Percentiles rank a stretch among this genome's conserved stretches.
Evolutionary conservation across 2,113 vertebrate genomes (phyloP).

Genomic region (Leptodactylus fuscus): DNA sequence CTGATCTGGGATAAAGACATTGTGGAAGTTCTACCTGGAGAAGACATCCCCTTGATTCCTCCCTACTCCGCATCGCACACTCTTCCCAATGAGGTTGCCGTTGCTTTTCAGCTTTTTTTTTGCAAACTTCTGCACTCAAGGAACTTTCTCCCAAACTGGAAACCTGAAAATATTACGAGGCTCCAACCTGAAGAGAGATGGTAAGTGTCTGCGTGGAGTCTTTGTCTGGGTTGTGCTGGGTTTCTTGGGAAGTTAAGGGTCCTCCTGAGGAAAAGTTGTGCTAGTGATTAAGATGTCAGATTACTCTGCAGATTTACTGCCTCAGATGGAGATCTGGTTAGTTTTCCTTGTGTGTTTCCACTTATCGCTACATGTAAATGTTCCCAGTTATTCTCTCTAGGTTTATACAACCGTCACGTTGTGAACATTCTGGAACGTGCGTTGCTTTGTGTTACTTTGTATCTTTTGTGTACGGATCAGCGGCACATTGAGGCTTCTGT

Average conservation of each 20-base stretch:
- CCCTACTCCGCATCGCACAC: conserved; percentile 18
- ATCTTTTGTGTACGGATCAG: not conserved
- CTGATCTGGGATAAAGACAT: not conserved
- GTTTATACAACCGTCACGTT: not conserved
- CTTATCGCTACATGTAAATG: conserved; percentile 1
- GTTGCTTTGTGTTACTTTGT: not conserved
- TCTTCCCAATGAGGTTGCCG: conserved; percentile 77
- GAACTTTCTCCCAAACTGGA: conserved; percentile 73
- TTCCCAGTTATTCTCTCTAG: not conserved
- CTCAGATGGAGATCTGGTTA: not conserved
- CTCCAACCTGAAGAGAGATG: conserved; percentile 76
- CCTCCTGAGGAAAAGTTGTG: conserved; percentile 6
- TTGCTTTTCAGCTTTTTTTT: conserved; percentile 71
- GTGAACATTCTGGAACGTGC: not conserved
- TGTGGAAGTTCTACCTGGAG: conserved; percentile 18
- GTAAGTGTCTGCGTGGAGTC: conserved; percentile 67
- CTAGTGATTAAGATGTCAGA: conserved; percentile 15
- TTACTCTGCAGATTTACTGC: not conserved
- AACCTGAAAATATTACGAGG: conserved; percentile 76
- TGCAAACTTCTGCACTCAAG: conserved; percentile 74
- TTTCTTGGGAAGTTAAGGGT: not conserved
- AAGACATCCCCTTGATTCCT: conserved; percentile 10
- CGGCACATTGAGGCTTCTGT: not conserved
- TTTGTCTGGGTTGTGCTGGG: not conserved
- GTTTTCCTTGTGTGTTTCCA: not conserved